Evolutionary conservation across 2,888 invertebrate genomes (phyloP), one percentile per base, ranked within the genome.

Genomic region (Nowickia ferox): DNA sequence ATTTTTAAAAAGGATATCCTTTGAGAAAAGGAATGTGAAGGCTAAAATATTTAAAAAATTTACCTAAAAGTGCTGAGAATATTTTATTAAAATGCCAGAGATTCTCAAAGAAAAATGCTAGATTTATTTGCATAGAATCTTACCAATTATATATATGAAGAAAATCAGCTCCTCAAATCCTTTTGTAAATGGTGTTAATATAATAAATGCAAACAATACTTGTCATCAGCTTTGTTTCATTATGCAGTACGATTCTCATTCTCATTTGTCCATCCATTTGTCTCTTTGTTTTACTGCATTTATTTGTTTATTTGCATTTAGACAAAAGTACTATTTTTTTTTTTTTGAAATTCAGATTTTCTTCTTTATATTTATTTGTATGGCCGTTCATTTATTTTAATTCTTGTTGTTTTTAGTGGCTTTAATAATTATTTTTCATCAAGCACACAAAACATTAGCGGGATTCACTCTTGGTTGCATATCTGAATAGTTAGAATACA

Each of bases 361-460:
- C 17, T 74, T 55, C 9, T 44, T 42, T 30, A 9, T 65, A 48
- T 44, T 19, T 17, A 76, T 61, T 79, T 86, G 75, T 79, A 75
- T 77, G 72, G 30, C 72, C 77, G 66, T 71, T 77, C 71, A 83
- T 72, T 71, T 71, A 17, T 72, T 68, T 61, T 63, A 30, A 30
- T 30, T 55, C 19, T 51, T 19, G 8, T 57, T 61, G 11, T 17
- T 66, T 61, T 1, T 46, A 55, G n/a, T 48, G 9, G 81, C 79
- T 76, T 79, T 71, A 77, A 44, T 30, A 30, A 30, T 30, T 30
- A 5, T 30, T 84, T 85, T 84, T 87, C 87, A 87, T 87, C 87
- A 84, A 84, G 75, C 84, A 74, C n/a, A 76, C 65, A 84, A 87
- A 85, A 81, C 72, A 80, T 30, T 30, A 30, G 30, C 6, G 30